phyloP scores from a whole-genome alignment of 1,140 invertebrate species.

The Brevipalpus yothersi region DNA sequence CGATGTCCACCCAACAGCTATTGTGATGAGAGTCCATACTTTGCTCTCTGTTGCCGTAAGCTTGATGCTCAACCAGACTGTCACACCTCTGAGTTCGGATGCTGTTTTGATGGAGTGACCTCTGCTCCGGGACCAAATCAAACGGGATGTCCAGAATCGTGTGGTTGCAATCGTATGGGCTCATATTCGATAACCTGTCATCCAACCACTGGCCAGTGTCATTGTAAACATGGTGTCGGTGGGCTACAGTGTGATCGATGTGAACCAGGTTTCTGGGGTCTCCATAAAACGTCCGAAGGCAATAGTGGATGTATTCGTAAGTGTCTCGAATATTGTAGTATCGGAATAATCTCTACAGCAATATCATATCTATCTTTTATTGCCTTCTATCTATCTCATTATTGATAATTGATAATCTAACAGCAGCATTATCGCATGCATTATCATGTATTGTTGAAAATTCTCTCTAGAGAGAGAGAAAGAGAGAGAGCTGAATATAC shows the following conservation, averaged over 20 bases:
- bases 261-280: constrained; percentile 53
- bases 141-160: constrained; percentile 40
- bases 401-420: too few species aligned
- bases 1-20: constrained; percentile 55
- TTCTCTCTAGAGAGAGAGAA: too few species aligned
- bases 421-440: too few species aligned
- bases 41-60: constrained; percentile 56
- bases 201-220: background rate
- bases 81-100: constrained; percentile 19
- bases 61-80: constrained; percentile 15
- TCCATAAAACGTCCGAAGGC: constrained; percentile 53
- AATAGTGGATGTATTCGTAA: constrained; percentile 39
- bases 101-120: constrained; percentile 65
- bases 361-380: too few species aligned
- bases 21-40: constrained; percentile 50
- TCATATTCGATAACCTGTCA: background rate
- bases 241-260: constrained; percentile 68
- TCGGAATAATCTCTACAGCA: background rate
- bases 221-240: constrained; percentile 29
- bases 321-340: background rate
- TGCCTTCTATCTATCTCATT: too few species aligned
- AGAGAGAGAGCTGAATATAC: too few species aligned
- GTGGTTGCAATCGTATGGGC: background rate
- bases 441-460: too few species aligned
- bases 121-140: constrained; percentile 44